These are phyloP conservation scores for Tachuris rubrigastra DNA, from an alignment of 2,113 vertebrate genomes.

Conservation along the genomic window DNA sequence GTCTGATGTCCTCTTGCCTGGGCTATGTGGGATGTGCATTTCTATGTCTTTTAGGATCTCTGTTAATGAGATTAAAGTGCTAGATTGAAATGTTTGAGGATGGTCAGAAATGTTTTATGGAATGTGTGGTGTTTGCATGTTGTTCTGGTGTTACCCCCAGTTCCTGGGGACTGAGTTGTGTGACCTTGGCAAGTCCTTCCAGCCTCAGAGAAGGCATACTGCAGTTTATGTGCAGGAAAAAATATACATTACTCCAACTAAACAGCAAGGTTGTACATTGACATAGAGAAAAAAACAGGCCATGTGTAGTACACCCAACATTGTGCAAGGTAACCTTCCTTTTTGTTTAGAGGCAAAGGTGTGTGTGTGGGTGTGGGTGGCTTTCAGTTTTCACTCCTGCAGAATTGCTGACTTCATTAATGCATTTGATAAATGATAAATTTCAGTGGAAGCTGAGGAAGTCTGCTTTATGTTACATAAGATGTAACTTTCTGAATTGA, in stretches of 20 bases:
- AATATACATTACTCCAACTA: background rate
- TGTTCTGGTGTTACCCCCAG: background rate
- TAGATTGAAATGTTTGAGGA: background rate
- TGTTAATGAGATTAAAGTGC: background rate
- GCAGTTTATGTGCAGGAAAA: background rate
- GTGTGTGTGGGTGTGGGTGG: too few species aligned
- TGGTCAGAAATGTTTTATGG: background rate
- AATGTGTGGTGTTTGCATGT: accelerated
- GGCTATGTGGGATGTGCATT: background rate
- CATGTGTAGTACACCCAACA: background rate
- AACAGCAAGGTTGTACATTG: background rate
- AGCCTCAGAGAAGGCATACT: background rate
- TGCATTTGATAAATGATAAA: background rate
- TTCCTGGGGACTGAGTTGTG: background rate
- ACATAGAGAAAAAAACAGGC: background rate
- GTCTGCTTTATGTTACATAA: accelerated
- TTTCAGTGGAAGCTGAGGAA: background rate
- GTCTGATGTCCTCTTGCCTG: background rate
- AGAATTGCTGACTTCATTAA: background rate
- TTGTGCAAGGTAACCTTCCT: background rate
- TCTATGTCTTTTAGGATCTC: background rate
- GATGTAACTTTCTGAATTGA: background rate
- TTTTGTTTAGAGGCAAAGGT: background rate
- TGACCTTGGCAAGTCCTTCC: background rate
- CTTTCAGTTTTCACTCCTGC: background rate